Base-by-base conservation (phyloP, 2,888 invertebrate genomes). In the Phymatocera aterrima region DNA sequence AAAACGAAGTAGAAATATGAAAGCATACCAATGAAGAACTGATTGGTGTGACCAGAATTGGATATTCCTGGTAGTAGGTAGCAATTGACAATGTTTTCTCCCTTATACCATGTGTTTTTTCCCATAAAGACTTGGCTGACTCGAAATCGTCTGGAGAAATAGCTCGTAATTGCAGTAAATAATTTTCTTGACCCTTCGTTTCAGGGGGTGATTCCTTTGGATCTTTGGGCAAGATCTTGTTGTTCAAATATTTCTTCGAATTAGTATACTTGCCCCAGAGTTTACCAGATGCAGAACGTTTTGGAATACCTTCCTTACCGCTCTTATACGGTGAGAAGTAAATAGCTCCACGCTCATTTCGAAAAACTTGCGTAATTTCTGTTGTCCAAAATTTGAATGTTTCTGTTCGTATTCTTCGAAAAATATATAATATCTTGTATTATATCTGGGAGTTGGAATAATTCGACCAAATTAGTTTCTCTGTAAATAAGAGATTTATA, bases 31-130 rank as follows among this genome's bases (percentile, higher is more conserved):
- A n/a, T 51, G 51, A 51, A n/a, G 51, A 51, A 10, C 51, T 3
- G 18, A 51, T 51, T 8, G 51, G 51, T n/a, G 51, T 15, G 4
- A 3, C 3, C 18, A 51, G 51, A n/a, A 51, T 51, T 51, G 51
- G 51, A n/a, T 51, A 51, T 51, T 51, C 51, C 15, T 51, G 51
- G 15, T n/a, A 51, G 15, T 51, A 51, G 10, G 51, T 51, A 15
- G 51, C 51, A 51, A 51, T 51, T n/a, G 51, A 15, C 51, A 51
- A n/a, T 51, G 51, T 51, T n/a, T 51, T 51, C 18, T 51, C 51
- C 12, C 12, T n/a, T n/a, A n/a, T 51, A 51, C 15, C 18, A n/a
- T 15, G 15, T 8, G 51, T n/a, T 51, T 51, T 51, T n/a, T 51
- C 51, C 51, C 51, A 51, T 51, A 51, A n/a, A n/a, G 10, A 10